A percentile compares a stretch with the other conserved stretches of the same genome.
phyloP scores from a whole-genome alignment of 2,113 vertebrate genomes.

The Phaetusa simplex region DNA sequence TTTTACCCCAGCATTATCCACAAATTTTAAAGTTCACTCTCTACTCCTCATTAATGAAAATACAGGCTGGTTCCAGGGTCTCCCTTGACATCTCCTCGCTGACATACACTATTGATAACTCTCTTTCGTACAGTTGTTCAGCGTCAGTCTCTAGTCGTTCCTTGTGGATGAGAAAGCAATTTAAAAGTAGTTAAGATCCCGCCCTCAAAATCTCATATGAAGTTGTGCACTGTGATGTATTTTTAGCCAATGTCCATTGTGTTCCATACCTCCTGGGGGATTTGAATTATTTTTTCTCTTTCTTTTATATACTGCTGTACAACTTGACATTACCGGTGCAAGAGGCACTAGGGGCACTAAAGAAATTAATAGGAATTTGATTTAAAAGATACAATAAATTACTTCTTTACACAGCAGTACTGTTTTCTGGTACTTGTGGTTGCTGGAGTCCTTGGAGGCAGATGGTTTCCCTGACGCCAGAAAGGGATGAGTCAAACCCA shows the following conservation, averaged over 20 bases:
- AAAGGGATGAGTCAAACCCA: not conserved
- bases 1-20: not conserved
- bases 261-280: not conserved
- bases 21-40: not conserved
- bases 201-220: not conserved
- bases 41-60: constrained; percentile 19
- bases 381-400: not conserved
- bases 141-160: constrained; percentile 1
- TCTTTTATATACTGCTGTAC: not conserved
- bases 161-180: constrained; percentile 10
- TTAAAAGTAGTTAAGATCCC: constrained; percentile 24
- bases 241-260: not conserved
- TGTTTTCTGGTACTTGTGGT: not conserved
- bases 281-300: not conserved
- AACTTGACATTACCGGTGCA: not conserved
- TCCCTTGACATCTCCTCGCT: not conserved
- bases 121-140: not conserved
- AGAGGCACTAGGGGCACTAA: not conserved
- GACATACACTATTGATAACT: constrained; percentile 46
- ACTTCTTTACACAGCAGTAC: not conserved
- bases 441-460: not conserved
- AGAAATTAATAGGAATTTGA: not conserved
- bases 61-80: constrained; percentile 7
- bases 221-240: not conserved
- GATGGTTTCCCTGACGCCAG: not conserved